Conservation (phyloP, 2,113 vertebrate genomes). For the Melospiza georgiana region DNA sequence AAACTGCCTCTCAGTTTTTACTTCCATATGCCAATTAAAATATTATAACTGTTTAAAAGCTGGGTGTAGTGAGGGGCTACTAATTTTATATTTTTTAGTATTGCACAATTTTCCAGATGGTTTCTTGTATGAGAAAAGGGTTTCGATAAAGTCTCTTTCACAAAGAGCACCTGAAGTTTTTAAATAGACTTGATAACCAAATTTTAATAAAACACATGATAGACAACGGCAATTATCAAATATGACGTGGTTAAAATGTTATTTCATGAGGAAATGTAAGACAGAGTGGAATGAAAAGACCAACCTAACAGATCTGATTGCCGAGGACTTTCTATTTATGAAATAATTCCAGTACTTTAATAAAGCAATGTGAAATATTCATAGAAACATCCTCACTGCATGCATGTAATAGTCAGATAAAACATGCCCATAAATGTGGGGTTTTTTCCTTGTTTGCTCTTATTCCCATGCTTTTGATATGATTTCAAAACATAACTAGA, state of each 20-base stretch:
- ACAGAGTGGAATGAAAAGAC: not conserved
- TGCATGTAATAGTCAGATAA: not conserved
- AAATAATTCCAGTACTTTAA: not conserved
- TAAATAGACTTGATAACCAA: not conserved
- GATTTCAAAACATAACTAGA: not conserved
- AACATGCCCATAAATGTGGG: not conserved
- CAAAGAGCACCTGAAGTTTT: not conserved
- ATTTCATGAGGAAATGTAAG: not conserved
- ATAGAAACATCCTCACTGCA: not conserved
- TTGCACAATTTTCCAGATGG: not conserved
- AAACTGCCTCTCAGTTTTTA: not conserved
- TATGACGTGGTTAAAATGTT: not conserved
- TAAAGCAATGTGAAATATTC: not conserved
- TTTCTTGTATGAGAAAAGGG: not conserved
- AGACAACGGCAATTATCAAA: not conserved
- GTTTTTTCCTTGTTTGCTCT: not conserved
- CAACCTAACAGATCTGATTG: not conserved
- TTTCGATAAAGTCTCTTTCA: not conserved
- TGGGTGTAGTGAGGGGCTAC: not conserved
- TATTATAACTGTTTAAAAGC: not conserved
- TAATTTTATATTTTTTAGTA: not conserved
- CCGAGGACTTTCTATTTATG: not conserved
- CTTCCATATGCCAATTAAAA: not conserved
- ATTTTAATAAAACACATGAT: not conserved
- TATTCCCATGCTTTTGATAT: not conserved